Conservation (phyloP, 2,888 invertebrate species). For the Allacma fusca region DNA sequence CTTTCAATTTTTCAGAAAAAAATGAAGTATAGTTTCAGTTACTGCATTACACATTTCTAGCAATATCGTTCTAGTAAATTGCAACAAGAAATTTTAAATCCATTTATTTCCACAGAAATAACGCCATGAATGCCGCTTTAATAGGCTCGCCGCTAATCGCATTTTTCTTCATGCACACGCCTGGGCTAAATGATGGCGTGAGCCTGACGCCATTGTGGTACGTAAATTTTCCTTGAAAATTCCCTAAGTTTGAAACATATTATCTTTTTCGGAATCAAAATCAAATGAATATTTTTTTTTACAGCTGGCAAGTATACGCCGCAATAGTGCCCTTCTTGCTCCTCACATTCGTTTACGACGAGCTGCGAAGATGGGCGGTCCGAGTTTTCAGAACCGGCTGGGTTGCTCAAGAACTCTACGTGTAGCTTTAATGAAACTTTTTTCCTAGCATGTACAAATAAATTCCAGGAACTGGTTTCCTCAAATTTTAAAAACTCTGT, state of each 20-base stretch:
- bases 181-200: constrained; percentile 43
- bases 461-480: no score
- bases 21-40: constrained; percentile 27
- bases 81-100: neutral
- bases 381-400: constrained; percentile 23
- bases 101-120: constrained; percentile 40
- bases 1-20: constrained; percentile 47
- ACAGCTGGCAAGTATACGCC: constrained; percentile 74
- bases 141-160: constrained; percentile 42
- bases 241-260: no score
- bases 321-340: constrained; percentile 77
- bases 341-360: constrained; percentile 78
- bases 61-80: neutral
- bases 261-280: no score
- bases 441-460: no score
- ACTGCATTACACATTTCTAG: neutral
- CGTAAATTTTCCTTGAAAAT: constrained; percentile 30
- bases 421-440: constrained; percentile 4
- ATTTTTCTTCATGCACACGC: constrained; percentile 50
- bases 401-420: constrained; percentile 41
- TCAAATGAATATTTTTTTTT: no score
- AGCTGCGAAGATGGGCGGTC: constrained; percentile 72
- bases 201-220: constrained; percentile 48
- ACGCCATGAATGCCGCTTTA: constrained; percentile 50
- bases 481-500: no score